These are phyloP conservation scores for Micronycteris hirsuta DNA, from an alignment of 2,113 vertebrate genomes.

Conservation along the genomic window DNA sequence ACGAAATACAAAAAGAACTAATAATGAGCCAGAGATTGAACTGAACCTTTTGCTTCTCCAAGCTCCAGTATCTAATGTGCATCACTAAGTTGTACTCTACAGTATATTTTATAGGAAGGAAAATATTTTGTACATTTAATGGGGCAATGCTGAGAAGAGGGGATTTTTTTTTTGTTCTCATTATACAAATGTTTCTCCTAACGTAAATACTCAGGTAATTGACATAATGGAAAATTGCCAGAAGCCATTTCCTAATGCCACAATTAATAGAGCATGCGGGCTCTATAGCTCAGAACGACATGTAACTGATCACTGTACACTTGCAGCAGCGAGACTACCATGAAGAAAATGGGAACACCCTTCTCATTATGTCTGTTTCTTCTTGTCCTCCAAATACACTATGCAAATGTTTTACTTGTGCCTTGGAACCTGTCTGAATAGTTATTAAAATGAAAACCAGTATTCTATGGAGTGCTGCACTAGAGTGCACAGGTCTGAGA, in stretches of 20 bases:
- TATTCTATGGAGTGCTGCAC: neutral
- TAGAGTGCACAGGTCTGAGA: neutral
- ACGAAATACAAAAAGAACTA: slow-evolving; percentile 39
- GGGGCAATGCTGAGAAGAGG: neutral
- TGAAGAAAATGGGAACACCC: slow-evolving; percentile 54
- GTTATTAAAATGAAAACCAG: neutral
- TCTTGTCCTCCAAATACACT: slow-evolving; percentile 14
- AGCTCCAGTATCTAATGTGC: neutral
- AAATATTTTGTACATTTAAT: slow-evolving; percentile 48
- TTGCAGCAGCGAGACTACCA: slow-evolving; percentile 26
- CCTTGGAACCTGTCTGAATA: slow-evolving; percentile 21
- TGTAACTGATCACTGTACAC: slow-evolving; percentile 46
- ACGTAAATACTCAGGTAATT: slow-evolving; percentile 68
- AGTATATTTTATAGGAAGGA: slow-evolving; percentile 34
- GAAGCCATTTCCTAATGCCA: slow-evolving; percentile 76
- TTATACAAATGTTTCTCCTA: slow-evolving; percentile 68
- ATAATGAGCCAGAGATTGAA: neutral
- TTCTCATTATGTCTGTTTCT: slow-evolving; percentile 10
- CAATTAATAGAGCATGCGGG: slow-evolving; percentile 78
- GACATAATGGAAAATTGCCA: slow-evolving; percentile 78
- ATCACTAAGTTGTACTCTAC: neutral
- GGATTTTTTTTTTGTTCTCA: slow-evolving; percentile 23
- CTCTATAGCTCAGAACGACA: slow-evolving; percentile 60
- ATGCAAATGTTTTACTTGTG: neutral
- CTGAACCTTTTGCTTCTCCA: slow-evolving; percentile 39